These are phyloP conservation scores for Chrysodeixis includens DNA, from an alignment of 2,888 invertebrate species.

Conservation along the genomic window DNA sequence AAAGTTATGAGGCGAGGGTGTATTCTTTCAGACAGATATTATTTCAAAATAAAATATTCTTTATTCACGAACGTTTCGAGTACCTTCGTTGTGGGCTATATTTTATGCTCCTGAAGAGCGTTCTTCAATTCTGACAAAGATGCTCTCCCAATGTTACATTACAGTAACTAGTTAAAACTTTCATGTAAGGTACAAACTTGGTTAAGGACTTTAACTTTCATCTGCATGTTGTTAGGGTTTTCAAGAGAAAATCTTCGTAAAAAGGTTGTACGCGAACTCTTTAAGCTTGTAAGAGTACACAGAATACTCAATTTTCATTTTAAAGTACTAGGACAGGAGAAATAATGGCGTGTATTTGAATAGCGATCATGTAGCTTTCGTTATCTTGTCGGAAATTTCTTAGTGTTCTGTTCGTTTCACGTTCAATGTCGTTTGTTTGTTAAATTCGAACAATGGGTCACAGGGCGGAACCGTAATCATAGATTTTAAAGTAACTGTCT, in stretches of 20 bases:
- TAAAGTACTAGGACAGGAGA: slow-evolving; percentile 32
- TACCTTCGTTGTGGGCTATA: slow-evolving; percentile 14
- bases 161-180: slow-evolving; percentile 51
- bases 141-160: slow-evolving; percentile 31
- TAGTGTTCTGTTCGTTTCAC: slow-evolving; percentile 41
- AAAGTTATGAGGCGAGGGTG: slow-evolving; percentile 73
- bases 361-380: slow-evolving; percentile 46
- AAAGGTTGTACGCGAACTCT: slow-evolving; percentile 34
- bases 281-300: slow-evolving; percentile 23
- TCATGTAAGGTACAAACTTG: slow-evolving; percentile 46
- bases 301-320: slow-evolving; percentile 40
- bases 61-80: slow-evolving; percentile 27
- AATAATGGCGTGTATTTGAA: slow-evolving; percentile 40
- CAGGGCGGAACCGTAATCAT: slow-evolving; percentile 45
- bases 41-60: slow-evolving; percentile 65
- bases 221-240: slow-evolving; percentile 46
- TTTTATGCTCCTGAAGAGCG: slow-evolving; percentile 26
- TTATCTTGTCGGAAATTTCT: slow-evolving; percentile 50
- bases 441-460: slow-evolving; percentile 49
- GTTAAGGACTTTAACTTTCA: slow-evolving; percentile 43
- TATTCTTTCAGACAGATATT: slow-evolving; percentile 64
- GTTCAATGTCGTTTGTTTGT: slow-evolving; percentile 45
- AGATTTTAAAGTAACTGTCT: slow-evolving; percentile 50
- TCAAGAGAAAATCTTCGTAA: slow-evolving; percentile 41
- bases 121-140: slow-evolving; percentile 47